Evolutionary conservation across 2,113 vertebrate species (phyloP).

Genomic region (Salvelinus sp.): DNA sequence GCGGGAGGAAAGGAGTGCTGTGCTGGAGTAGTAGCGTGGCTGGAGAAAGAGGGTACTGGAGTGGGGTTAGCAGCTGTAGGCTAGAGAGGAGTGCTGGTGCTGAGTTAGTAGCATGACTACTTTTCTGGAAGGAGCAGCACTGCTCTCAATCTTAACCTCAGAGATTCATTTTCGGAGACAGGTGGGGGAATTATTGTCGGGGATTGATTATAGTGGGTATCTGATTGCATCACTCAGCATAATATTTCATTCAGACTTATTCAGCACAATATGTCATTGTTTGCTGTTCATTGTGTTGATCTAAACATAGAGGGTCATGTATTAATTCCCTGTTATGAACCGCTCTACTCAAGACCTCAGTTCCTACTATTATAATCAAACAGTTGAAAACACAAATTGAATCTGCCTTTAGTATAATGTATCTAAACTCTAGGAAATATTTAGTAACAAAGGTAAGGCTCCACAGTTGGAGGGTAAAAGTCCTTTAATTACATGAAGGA

Average conservation of each 20-base stretch:
- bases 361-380: constrained; percentile 47
- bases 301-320: no score
- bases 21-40: background rate
- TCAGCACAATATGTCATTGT: no score
- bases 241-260: background rate
- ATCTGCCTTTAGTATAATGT: constrained; percentile 57
- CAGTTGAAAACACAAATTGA: constrained; percentile 60
- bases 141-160: background rate
- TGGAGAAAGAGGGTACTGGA: background rate
- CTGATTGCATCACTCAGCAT: background rate
- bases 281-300: no score
- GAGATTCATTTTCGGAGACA: background rate
- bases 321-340: constrained; percentile 22
- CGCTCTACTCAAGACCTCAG: constrained; percentile 23
- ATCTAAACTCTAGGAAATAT: constrained; percentile 55
- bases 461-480: constrained; percentile 48
- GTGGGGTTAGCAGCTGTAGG: background rate
- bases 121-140: background rate
- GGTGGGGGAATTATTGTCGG: background rate
- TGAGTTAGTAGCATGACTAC: no score
- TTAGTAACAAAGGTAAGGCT: constrained; percentile 51
- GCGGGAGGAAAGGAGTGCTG: background rate
- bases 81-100: background rate
- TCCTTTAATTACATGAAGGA: constrained; percentile 54
- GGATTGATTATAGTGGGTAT: background rate